Base-by-base conservation (phyloP, 2,113 vertebrate genomes). In the Sakesphorus luctuosus region DNA sequence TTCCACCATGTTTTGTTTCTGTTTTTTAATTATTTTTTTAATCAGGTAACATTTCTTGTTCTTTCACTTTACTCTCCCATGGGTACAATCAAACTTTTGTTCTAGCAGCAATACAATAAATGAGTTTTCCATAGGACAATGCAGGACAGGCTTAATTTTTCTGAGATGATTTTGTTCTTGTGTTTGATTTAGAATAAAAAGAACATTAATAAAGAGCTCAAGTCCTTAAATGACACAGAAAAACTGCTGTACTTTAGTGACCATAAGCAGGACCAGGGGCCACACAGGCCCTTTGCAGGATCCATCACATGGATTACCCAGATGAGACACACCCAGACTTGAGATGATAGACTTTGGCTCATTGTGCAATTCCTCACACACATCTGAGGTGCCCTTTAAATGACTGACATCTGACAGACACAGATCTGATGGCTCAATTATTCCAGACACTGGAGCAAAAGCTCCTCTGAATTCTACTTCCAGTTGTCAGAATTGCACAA, bases 341-440 rank as follows among this genome's bases (percentile, higher is more conserved):
- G 52, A 67, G 90, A 28, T 89, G 92, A 90, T 63, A 29, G 83
- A 81, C 91, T 53, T 71, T 95, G 94, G 95, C 95, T 94, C 38
- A 0, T 25, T 11, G 23, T 90, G 80, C 73, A 71, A 81, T 75
- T 78, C 89, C 43, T 77, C 83, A 80, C 82, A 5, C 62, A 69
- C 75, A 95, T 90, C 91, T 89, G 91, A 79, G 87, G 56, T 44
- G 69, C 87, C 94, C 47, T 46, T 72, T 75, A 56, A 88, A 90
- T 95, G 96, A 97, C 52, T 93, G 96, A 93, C 96, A 95, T 89
- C 89, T 96, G 95, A 92, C 94, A 97, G 94, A 84, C 89, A 90
- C 68, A n/a, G 83, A 77, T 80, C 74, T 89, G 91, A 95, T 89
- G 84, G 91, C 91, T 96, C 95, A 81, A 72, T 97, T 96, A 88